Base-by-base conservation (phyloP, 2,797 vertebrate genomes). In the Fringilla coelebs region DNA sequence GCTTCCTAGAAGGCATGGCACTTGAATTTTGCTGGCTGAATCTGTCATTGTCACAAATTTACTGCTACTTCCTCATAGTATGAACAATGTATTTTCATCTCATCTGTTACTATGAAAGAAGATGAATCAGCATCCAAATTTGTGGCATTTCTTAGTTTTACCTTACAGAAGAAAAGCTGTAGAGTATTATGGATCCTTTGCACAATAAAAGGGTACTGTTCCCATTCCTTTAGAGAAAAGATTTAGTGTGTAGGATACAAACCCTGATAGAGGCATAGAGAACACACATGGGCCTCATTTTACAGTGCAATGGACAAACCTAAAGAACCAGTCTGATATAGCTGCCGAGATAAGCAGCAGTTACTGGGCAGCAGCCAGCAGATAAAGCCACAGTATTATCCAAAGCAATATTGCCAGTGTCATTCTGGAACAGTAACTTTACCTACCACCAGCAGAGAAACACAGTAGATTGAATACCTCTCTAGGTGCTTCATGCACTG, bases 361-460 rank as follows among this genome's bases (percentile, higher is more conserved):
- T 55, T 81, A 63, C 65, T 88, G 95, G 81, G 79, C 68, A 92
- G 92, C 65, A 95, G 85, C 85, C 88, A 88, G 71, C 70, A 94
- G 79, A 94, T 91, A 90, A 89, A 75, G 62, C 76, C 74, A 63
- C 62, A 70, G 62, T 14, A 76, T 93, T 88, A 91, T 60, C 88
- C 7, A 2, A 57, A 81, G 76, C 71, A 85, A 46, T 87, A 89
- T 3, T 88, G 62, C 51, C 72, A 76, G 66, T 75, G 73, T 83
- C 92, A 91, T 82, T 90, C 92, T 94, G 88, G 76, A 96, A 93
- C 79, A 72, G 54, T 85, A 90, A 76, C 89, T 90, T 90, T 76
- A 82, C 81, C 79, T 82, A 79, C 74, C 83, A 82, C 55, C 83
- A 87, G 41, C 3, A 73, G 85, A 89, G 81, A 93, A 93, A 88